A percentile compares a stretch with the other conserved stretches of the same genome.
Conservation (phyloP, 1,140 invertebrate genomes). For the Sinonovacula constricta region DNA sequence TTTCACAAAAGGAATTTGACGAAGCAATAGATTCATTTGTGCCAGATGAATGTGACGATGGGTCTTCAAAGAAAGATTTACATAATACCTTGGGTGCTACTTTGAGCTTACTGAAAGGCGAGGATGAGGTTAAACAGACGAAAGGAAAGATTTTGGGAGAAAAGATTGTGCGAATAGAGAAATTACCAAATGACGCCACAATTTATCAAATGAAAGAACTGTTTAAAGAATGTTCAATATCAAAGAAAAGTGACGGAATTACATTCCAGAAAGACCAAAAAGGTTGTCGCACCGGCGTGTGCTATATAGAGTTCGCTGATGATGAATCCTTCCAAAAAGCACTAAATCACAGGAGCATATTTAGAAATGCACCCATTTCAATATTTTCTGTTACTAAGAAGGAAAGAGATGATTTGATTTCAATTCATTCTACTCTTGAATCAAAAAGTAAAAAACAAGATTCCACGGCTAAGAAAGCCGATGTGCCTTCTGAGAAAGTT, state of each 20-base stretch:
- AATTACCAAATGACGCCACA: slow-evolving; percentile 57
- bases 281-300: slow-evolving; percentile 80
- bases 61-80: slow-evolving; percentile 8
- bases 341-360: slow-evolving; percentile 66
- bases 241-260: slow-evolving; percentile 79
- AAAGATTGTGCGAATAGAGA: background rate
- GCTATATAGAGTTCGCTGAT: slow-evolving; percentile 87
- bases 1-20: slow-evolving; percentile 69
- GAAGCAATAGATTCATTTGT: slow-evolving; percentile 68
- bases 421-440: no score
- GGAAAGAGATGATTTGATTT: slow-evolving; percentile 43
- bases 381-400: slow-evolving; percentile 55
- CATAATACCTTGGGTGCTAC: slow-evolving; percentile 33
- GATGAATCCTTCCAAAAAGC: slow-evolving; percentile 81
- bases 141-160: no score
- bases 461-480: no score
- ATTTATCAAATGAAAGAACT: slow-evolving; percentile 62
- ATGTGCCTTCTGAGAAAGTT: no score
- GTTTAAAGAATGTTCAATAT: slow-evolving; percentile 59
- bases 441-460: no score
- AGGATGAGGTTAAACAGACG: background rate
- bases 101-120: slow-evolving; percentile 17
- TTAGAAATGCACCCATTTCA: slow-evolving; percentile 70
- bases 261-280: slow-evolving; percentile 84
- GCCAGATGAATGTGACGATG: slow-evolving; percentile 34